Percentiles rank a stretch among this genome's conserved stretches.
phyloP scores from a whole-genome alignment of 2,797 vertebrate genomes.

The Lacerta agilis region DNA sequence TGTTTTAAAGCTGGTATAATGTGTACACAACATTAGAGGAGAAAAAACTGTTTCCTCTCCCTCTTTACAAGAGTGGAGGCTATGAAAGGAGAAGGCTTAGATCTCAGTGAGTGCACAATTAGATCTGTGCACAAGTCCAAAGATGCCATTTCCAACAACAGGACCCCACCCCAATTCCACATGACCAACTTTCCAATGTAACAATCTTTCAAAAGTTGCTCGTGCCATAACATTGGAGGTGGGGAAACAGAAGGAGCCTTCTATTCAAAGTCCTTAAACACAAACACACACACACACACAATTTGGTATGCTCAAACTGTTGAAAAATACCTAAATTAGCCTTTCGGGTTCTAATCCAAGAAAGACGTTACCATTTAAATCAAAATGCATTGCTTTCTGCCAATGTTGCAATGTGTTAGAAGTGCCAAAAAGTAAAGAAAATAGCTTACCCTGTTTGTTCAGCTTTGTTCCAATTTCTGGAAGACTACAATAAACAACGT shows the following conservation, averaged over 20 bases:
- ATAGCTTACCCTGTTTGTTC: slow-evolving; percentile 87
- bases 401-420: background rate
- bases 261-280: background rate
- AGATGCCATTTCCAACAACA: background rate
- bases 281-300: no score
- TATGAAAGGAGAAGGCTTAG: background rate
- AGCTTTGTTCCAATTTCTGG: slow-evolving; percentile 95
- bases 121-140: no score
- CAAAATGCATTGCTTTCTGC: background rate
- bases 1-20: no score
- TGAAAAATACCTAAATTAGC: background rate
- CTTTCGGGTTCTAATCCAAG: background rate
- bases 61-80: no score
- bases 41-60: background rate
- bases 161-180: no score
- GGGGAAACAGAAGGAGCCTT: background rate
- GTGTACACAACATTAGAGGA: background rate
- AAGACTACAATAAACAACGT: slow-evolving; percentile 97
- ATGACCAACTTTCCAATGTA: background rate
- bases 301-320: no score
- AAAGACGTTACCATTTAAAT: background rate
- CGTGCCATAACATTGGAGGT: background rate
- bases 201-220: background rate
- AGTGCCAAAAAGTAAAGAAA: background rate
- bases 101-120: background rate